phyloP scores from a whole-genome alignment of 1,140 invertebrate genomes.

The Varroa destructor region DNA sequence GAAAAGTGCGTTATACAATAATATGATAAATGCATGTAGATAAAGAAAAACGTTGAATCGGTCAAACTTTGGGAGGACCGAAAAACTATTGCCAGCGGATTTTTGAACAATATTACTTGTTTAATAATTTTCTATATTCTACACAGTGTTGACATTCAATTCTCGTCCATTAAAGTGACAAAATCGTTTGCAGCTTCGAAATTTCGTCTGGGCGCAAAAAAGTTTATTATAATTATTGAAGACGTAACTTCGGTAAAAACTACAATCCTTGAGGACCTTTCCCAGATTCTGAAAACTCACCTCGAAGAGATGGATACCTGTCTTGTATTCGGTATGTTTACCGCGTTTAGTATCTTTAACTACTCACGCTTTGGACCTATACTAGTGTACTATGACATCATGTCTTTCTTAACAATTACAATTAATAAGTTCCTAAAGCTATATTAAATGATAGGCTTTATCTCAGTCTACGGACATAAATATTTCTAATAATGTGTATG shows the following conservation, averaged over 20 bases:
- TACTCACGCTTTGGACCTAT: too few species aligned
- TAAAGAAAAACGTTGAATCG: too few species aligned
- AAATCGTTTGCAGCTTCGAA: slow-evolving; percentile 1
- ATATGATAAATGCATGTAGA: background rate
- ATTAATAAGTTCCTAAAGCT: too few species aligned
- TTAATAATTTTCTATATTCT: background rate
- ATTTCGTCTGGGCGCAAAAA: background rate
- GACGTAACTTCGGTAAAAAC: background rate
- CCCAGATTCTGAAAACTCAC: slow-evolving; percentile 6
- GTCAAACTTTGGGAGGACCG: too few species aligned
- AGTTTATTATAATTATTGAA: slow-evolving; percentile 6
- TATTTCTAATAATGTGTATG: too few species aligned
- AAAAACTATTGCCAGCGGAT: too few species aligned
- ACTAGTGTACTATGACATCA: too few species aligned
- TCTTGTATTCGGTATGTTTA: slow-evolving; percentile 17
- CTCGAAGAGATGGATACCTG: slow-evolving; percentile 10
- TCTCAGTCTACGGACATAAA: too few species aligned
- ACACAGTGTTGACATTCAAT: slow-evolving; percentile 3
- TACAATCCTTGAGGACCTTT: slow-evolving; percentile 14
- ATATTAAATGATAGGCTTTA: too few species aligned
- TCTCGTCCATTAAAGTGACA: background rate
- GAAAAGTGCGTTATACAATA: background rate
- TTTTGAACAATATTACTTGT: background rate
- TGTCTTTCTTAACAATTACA: too few species aligned
- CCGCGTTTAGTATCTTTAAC: background rate